Percentiles rank a stretch among this genome's conserved stretches.
Evolutionary conservation across 2,888 invertebrate genomes (phyloP).

Genomic region (Aphidius colemani): DNA sequence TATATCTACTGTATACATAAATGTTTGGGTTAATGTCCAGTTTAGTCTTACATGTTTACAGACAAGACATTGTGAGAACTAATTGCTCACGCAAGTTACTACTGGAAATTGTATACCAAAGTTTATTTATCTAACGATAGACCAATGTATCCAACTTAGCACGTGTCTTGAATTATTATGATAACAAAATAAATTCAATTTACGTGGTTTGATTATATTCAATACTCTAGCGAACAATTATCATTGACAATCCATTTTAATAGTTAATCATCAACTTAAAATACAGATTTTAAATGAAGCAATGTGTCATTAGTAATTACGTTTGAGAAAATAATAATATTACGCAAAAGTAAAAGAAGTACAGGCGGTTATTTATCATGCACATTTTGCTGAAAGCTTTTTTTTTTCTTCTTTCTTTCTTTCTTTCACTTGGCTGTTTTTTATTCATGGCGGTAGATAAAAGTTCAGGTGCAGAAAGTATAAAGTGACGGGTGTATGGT

Average conservation of each 20-base stretch:
- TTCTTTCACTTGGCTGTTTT: conserved; percentile 27
- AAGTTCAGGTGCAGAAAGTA: background rate
- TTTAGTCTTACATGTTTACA: background rate
- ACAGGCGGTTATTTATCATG: background rate
- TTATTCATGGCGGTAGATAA: conserved; percentile 30
- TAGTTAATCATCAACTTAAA: background rate
- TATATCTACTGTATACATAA: background rate
- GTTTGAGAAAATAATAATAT: background rate
- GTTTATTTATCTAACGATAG: conserved; percentile 8
- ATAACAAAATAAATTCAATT: too few relatives aligned
- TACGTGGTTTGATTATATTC: too few relatives aligned
- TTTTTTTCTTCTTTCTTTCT: conserved; percentile 33
- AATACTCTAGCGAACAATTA: too few relatives aligned
- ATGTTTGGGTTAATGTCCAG: background rate
- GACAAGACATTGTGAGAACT: conserved; percentile 7
- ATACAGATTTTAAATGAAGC: background rate
- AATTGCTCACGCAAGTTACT: conserved; percentile 15
- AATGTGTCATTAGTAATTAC: background rate
- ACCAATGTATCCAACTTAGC: conserved; percentile 3
- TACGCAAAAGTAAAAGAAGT: background rate
- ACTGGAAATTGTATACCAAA: conserved; percentile 4
- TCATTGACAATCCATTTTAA: too few relatives aligned
- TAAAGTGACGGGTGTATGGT: background rate
- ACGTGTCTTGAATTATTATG: conserved; percentile 10
- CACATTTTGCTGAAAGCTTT: conserved; percentile 24